Conservation (phyloP, 2,113 vertebrate genomes). For the Irena cyanogastra region DNA sequence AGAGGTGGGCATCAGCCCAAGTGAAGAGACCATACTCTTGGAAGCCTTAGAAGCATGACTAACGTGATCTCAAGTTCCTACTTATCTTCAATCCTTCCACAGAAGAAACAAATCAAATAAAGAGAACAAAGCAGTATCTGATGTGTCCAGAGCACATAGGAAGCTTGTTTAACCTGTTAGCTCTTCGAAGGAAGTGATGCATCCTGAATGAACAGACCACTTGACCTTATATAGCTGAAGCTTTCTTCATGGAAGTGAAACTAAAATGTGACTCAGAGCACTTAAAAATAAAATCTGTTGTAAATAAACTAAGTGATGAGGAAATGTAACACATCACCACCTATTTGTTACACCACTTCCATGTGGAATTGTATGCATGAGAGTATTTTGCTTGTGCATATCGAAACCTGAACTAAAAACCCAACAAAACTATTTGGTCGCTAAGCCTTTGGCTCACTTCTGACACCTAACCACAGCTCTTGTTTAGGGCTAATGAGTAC, state of each 20-base stretch:
- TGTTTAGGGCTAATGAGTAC: background rate
- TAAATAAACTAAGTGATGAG: background rate
- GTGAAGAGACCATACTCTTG: background rate
- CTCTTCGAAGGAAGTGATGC: slow-evolving; percentile 10
- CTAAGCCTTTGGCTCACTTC: background rate
- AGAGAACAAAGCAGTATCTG: background rate
- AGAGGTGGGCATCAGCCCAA: background rate
- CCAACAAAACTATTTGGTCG: background rate
- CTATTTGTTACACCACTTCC: background rate
- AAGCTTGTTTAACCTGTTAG: background rate
- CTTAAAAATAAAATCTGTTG: background rate
- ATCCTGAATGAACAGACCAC: background rate
- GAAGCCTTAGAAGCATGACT: background rate
- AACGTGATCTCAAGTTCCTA: background rate
- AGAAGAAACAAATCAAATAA: background rate
- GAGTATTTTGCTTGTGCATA: background rate
- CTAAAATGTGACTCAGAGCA: slow-evolving; percentile 19
- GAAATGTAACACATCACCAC: background rate
- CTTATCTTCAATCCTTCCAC: background rate
- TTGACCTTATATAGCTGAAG: slow-evolving; percentile 39
- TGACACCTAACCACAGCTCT: background rate
- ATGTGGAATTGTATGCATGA: background rate
- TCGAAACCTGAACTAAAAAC: background rate
- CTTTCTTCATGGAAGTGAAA: slow-evolving; percentile 7
- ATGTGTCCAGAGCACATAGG: background rate